phyloP scores from a whole-genome alignment of 1,140 invertebrate genomes.

The Nasonia longicornis region DNA sequence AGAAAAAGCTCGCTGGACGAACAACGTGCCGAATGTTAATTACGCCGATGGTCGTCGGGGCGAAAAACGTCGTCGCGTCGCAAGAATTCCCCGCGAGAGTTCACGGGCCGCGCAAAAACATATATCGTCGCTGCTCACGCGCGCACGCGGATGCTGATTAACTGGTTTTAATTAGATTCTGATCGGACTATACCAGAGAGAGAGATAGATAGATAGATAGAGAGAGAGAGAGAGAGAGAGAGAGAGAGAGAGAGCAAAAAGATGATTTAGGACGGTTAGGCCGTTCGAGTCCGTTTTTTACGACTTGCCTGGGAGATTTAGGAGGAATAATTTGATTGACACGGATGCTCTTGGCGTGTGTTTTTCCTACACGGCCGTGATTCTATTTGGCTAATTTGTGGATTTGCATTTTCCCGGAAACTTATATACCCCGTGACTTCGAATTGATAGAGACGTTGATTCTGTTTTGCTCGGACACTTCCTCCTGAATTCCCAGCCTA shows the following conservation, averaged over 20 bases:
- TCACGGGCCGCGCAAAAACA: slow-evolving; percentile 18
- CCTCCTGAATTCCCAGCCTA: not conserved
- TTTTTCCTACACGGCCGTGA: not conserved
- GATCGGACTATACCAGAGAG: slow-evolving; percentile 9
- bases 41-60: slow-evolving; percentile 49
- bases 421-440: too few relatives aligned
- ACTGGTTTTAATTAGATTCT: slow-evolving; percentile 49
- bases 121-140: not conserved
- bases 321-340: slow-evolving; percentile 43
- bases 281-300: not conserved
- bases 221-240: too few relatives aligned
- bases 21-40: slow-evolving; percentile 66
- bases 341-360: slow-evolving; percentile 7
- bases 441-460: not conserved
- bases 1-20: slow-evolving; percentile 32
- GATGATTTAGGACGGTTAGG: slow-evolving; percentile 42
- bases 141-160: slow-evolving; percentile 36
- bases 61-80: slow-evolving; percentile 53
- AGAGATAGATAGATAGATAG: too few relatives aligned
- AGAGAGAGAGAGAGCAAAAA: slow-evolving; percentile 3
- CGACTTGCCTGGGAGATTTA: not conserved
- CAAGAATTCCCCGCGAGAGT: slow-evolving; percentile 26
- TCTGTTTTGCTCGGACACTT: not conserved
- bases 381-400: not conserved
- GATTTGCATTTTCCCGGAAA: not conserved